Percentiles rank a stretch among this genome's conserved stretches.
These are phyloP conservation scores for Spea bombifrons DNA, from an alignment of 2,113 vertebrate species.

Conservation along the genomic window DNA sequence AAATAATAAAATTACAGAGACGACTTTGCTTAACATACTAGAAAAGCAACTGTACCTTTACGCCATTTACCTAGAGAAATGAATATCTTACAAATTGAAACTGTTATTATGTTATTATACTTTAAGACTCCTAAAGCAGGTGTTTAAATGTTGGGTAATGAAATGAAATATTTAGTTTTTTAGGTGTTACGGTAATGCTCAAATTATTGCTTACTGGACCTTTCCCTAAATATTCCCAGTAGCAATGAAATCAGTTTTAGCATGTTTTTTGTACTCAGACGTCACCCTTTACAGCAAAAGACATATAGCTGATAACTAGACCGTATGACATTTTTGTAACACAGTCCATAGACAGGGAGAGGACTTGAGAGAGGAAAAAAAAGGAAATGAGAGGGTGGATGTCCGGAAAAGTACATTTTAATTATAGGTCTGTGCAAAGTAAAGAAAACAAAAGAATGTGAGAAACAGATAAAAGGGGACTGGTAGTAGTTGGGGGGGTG, in stretches of 20 bases:
- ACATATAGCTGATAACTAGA: neutral
- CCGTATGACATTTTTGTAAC: slow-evolving; percentile 4
- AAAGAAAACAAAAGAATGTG: slow-evolving; percentile 28
- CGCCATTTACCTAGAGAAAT: too few species aligned
- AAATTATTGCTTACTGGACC: neutral
- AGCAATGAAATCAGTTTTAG: neutral
- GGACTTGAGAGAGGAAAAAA: neutral
- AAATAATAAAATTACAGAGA: too few species aligned
- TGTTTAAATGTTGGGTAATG: too few species aligned
- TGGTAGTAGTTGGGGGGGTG: neutral
- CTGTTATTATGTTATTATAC: too few species aligned
- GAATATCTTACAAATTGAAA: too few species aligned
- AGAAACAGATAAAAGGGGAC: slow-evolving; percentile 27
- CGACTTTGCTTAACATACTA: too few species aligned
- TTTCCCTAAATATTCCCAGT: neutral
- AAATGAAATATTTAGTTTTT: neutral
- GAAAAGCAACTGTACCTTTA: too few species aligned
- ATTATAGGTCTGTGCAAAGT: slow-evolving; percentile 31
- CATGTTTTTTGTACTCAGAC: neutral
- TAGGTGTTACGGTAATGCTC: neutral
- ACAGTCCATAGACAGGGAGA: neutral
- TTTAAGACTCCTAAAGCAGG: too few species aligned
- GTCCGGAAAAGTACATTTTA: slow-evolving; percentile 34
- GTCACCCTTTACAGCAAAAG: neutral
- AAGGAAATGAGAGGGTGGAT: slow-evolving; percentile 36